A percentile compares a stretch with the other conserved stretches of the same genome.
phyloP scores from a whole-genome alignment of 2,888 invertebrate species.

The Diarsia mendica region DNA sequence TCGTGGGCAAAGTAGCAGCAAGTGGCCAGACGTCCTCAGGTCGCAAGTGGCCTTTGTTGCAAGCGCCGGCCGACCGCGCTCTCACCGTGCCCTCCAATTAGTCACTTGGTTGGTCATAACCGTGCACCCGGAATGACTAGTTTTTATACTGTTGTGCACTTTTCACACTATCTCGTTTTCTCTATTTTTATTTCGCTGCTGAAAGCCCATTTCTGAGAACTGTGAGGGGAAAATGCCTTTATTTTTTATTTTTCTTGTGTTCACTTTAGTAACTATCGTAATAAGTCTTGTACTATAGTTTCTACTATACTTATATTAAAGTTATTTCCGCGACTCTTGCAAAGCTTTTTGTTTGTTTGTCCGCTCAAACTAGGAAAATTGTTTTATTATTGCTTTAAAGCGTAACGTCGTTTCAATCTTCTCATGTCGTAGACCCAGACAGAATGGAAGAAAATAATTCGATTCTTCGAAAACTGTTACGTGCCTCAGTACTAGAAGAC shows the following conservation, averaged over 20 bases:
- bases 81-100: slow-evolving; percentile 74
- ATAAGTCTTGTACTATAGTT: not conserved
- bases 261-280: not conserved
- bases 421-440: not conserved
- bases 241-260: not conserved
- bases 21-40: slow-evolving; percentile 48
- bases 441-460: not conserved
- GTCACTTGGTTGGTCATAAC: slow-evolving; percentile 73
- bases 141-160: slow-evolving; percentile 50
- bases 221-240: not conserved
- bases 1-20: slow-evolving; percentile 19
- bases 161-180: slow-evolving; percentile 39
- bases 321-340: not conserved
- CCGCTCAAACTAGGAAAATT: not conserved
- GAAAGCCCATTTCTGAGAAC: not conserved
- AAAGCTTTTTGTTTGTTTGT: not conserved
- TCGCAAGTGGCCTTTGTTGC: slow-evolving; percentile 52
- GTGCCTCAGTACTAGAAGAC: not conserved
- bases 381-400: not conserved
- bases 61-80: slow-evolving; percentile 52
- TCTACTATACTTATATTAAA: not conserved
- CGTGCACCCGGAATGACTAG: slow-evolving; percentile 58
- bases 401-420: not conserved
- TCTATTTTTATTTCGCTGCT: not conserved
- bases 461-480: not conserved